phyloP scores from a whole-genome alignment of 2,888 invertebrate species.

The Chrysina gloriosa region DNA sequence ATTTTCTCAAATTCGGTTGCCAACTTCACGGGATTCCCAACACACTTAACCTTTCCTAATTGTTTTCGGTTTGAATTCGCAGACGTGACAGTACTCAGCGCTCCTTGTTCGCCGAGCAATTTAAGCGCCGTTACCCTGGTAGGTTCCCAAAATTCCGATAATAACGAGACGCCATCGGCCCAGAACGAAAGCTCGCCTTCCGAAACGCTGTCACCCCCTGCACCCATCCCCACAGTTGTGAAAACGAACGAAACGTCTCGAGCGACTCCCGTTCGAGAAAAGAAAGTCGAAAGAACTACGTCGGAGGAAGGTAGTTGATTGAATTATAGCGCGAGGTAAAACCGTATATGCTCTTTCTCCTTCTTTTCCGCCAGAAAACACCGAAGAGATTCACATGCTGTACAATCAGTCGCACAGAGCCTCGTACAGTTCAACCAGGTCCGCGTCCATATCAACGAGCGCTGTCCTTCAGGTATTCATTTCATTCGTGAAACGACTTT shows the following conservation, averaged over 20 bases:
- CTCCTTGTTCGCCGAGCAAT: constrained; percentile 79
- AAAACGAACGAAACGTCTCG: constrained; percentile 48
- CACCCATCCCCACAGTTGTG: constrained; percentile 25
- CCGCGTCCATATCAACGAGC: constrained; percentile 60
- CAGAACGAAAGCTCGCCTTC: constrained; percentile 26
- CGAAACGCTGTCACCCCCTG: constrained; percentile 3
- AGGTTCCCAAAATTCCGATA: constrained; percentile 69
- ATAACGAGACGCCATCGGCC: too few species aligned
- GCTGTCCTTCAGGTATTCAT: constrained; percentile 57
- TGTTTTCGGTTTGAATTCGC: too few species aligned
- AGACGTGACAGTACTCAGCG: constrained; percentile 67
- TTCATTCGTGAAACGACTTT: neutral
- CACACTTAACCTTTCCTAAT: too few species aligned
- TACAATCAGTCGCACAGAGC: constrained; percentile 57
- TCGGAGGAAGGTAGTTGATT: constrained; percentile 39
- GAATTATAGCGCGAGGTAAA: neutral
- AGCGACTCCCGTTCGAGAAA: constrained; percentile 22
- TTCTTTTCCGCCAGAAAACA: constrained; percentile 45
- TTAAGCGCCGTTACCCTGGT: constrained; percentile 79
- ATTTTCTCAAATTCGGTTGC: too few species aligned
- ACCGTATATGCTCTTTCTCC: neutral
- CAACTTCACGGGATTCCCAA: too few species aligned
- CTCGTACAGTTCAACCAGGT: constrained; percentile 60
- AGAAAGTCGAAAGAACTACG: constrained; percentile 48
- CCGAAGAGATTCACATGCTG: constrained; percentile 53